These are phyloP conservation scores for Scaptomyza cyrtandrae DNA, from an alignment of 2,888 invertebrate species.

Conservation along the genomic window DNA sequence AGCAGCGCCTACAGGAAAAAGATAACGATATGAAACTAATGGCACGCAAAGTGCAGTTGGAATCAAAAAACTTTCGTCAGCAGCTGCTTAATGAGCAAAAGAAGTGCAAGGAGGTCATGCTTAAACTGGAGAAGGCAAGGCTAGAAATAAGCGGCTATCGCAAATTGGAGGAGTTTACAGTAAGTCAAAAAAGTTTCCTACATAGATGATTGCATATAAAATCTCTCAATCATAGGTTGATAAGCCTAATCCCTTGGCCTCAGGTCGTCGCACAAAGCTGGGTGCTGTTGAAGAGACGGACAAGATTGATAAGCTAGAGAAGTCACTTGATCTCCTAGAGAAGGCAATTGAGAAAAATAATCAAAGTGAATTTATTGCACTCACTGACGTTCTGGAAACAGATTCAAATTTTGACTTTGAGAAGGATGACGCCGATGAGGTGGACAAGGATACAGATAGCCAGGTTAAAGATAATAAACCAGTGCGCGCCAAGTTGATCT, in stretches of 20 bases:
- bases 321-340: constrained; percentile 67
- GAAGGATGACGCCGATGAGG: constrained; percentile 52
- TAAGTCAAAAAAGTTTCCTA: constrained; percentile 39
- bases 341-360: constrained; percentile 73
- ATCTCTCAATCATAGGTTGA: constrained; percentile 22
- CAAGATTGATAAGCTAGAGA: constrained; percentile 70
- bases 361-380: constrained; percentile 59
- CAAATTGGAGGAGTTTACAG: constrained; percentile 81
- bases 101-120: constrained; percentile 89
- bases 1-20: constrained; percentile 86
- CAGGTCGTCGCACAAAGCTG: constrained; percentile 59
- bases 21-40: constrained; percentile 88
- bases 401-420: constrained; percentile 58
- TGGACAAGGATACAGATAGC: constrained; percentile 27
- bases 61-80: constrained; percentile 90
- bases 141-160: constrained; percentile 81
- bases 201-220: neutral
- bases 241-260: constrained; percentile 56
- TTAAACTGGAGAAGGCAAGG: constrained; percentile 86
- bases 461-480: constrained; percentile 13
- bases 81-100: constrained; percentile 89
- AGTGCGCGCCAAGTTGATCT: constrained; percentile 50
- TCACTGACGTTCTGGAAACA: constrained; percentile 63
- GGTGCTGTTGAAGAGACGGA: constrained; percentile 58
- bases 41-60: constrained; percentile 89